Evolutionary conservation across 2,797 vertebrate species (phyloP).

Genomic region (Rhincodon typus): DNA sequence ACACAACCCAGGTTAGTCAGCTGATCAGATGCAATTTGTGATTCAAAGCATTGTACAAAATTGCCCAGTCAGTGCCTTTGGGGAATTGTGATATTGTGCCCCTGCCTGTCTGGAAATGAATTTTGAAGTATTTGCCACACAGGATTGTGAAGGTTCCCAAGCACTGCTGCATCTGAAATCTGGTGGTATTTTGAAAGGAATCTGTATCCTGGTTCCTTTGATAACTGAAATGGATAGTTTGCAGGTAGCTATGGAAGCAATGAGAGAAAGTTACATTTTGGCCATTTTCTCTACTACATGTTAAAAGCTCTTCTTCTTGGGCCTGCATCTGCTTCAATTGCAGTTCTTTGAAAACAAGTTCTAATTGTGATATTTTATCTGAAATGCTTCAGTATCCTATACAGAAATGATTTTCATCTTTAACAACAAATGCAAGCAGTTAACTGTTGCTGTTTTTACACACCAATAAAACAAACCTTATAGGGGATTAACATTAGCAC

Average conservation of each 20-base stretch:
- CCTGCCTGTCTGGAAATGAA: not conserved
- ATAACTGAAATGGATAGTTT: not conserved
- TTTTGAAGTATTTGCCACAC: not conserved
- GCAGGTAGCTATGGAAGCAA: not conserved
- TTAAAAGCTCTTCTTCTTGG: not conserved
- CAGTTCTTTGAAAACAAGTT: not conserved
- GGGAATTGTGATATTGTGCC: not conserved
- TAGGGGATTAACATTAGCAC: not conserved
- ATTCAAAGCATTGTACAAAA: not conserved
- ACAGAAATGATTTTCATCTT: not conserved
- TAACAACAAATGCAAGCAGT: not conserved
- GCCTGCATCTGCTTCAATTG: not conserved
- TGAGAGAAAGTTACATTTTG: no score
- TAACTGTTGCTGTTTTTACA: not conserved
- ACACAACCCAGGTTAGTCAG: not conserved
- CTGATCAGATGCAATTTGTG: not conserved
- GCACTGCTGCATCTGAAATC: not conserved
- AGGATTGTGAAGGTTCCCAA: not conserved
- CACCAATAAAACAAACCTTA: not conserved
- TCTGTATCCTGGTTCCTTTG: not conserved
- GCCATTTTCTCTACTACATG: not conserved
- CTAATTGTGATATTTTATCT: not conserved
- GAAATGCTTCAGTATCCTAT: not conserved
- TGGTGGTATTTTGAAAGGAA: not conserved
- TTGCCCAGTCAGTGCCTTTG: not conserved